Evolutionary conservation across 2,113 vertebrate genomes (phyloP).

Genomic region (Sarotherodon lohbergeri): DNA sequence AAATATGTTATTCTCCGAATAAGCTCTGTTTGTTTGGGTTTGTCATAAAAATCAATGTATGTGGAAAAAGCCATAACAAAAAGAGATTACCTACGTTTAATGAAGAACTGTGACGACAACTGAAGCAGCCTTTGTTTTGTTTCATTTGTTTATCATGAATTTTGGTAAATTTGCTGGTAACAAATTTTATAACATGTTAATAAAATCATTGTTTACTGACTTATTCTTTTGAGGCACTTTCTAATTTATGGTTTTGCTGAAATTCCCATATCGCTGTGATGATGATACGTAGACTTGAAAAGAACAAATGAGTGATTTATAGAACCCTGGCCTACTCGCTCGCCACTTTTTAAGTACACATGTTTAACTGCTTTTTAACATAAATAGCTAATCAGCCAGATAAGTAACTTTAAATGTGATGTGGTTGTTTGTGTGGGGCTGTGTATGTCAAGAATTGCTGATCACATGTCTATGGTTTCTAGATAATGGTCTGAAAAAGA

Average conservation of each 20-base stretch:
- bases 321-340: not conserved
- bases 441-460: not conserved
- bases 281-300: not conserved
- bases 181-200: not conserved
- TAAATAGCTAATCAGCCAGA: not conserved
- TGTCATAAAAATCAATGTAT: not conserved
- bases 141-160: not conserved
- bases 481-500: not conserved
- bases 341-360: fast-evolving
- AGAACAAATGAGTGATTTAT: fast-evolving
- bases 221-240: not conserved
- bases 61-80: not conserved
- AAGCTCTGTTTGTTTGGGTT: not conserved
- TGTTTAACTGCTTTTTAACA: not conserved
- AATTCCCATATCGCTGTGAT: fast-evolving
- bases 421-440: not conserved
- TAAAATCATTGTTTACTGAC: not conserved
- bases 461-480: not conserved
- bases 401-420: fast-evolving
- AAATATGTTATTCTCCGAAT: not conserved
- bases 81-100: not conserved
- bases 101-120: not conserved
- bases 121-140: not conserved
- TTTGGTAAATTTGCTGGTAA: not conserved
- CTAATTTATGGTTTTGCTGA: not conserved